These are phyloP conservation scores for Trichopoda pennipes DNA, from an alignment of 2,888 invertebrate genomes.

Conservation along the genomic window DNA sequence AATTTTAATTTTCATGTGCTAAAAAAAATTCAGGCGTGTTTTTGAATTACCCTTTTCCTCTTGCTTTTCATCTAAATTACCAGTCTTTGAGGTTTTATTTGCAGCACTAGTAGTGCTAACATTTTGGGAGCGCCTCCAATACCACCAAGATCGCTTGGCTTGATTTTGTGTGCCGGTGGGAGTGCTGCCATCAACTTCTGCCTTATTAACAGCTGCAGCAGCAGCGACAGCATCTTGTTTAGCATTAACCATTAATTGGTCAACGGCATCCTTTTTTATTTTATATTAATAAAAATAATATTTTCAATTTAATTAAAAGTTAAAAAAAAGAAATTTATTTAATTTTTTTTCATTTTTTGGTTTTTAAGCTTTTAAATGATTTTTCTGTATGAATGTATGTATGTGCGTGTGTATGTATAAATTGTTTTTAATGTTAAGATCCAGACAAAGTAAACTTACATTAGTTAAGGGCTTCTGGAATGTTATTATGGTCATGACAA, in stretches of 20 bases:
- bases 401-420: not conserved
- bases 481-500: conserved; percentile 92
- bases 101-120: conserved; percentile 67
- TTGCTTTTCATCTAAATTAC: conserved; percentile 71
- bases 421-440: conserved; percentile 14
- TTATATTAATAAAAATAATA: conserved; percentile 5
- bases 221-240: conserved; percentile 70
- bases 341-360: not conserved
- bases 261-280: conserved; percentile 78
- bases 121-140: conserved; percentile 84
- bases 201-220: conserved; percentile 61
- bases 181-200: conserved; percentile 69
- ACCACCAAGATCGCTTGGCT: conserved; percentile 84
- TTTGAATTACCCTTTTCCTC: conserved; percentile 73
- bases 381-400: conserved; percentile 7
- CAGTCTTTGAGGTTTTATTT: conserved; percentile 61
- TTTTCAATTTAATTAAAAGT: not conserved
- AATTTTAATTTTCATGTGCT: not conserved
- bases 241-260: conserved; percentile 76
- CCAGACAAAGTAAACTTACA: conserved; percentile 81
- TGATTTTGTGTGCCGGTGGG: conserved; percentile 71
- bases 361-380: conserved; percentile 34
- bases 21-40: not conserved
- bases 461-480: conserved; percentile 92
- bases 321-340: not conserved